Percentiles rank a stretch among this genome's conserved stretches.
Evolutionary conservation across 2,888 invertebrate genomes (phyloP).

Genomic region (Patella ulyssiponensis): DNA sequence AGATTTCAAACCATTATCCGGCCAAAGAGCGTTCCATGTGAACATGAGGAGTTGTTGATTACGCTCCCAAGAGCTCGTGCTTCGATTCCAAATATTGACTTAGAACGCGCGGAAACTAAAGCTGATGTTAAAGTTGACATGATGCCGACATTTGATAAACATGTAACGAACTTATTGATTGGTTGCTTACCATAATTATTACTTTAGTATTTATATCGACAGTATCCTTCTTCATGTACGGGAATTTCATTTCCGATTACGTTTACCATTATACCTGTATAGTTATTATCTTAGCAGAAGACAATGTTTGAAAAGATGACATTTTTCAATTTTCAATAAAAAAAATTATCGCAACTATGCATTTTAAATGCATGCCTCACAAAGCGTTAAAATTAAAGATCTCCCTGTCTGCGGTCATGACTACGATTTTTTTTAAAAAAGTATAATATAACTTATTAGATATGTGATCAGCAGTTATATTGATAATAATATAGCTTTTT

Average conservation of each 20-base stretch:
- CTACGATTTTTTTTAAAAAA: not conserved
- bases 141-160: too few relatives aligned
- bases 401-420: too few relatives aligned
- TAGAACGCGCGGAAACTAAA: not conserved
- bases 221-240: too few relatives aligned
- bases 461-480: not conserved
- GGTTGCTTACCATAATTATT: too few relatives aligned
- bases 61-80: constrained; percentile 18
- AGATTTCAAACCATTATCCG: constrained; percentile 5
- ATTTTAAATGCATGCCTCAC: too few relatives aligned
- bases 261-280: not conserved
- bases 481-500: too few relatives aligned
- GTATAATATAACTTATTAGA: not conserved
- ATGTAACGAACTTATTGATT: too few relatives aligned
- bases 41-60: constrained; percentile 2
- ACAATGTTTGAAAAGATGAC: not conserved
- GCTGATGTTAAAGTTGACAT: too few relatives aligned
- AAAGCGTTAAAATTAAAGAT: not conserved
- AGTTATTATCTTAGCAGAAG: too few relatives aligned
- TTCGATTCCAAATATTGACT: constrained; percentile 27
- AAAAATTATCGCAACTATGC: not conserved
- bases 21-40: constrained; percentile 4
- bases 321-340: not conserved
- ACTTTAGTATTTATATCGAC: too few relatives aligned
- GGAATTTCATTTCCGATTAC: not conserved